Evolutionary conservation across 2,113 vertebrate species (phyloP).

Genomic region (Triplophysa rosa): DNA sequence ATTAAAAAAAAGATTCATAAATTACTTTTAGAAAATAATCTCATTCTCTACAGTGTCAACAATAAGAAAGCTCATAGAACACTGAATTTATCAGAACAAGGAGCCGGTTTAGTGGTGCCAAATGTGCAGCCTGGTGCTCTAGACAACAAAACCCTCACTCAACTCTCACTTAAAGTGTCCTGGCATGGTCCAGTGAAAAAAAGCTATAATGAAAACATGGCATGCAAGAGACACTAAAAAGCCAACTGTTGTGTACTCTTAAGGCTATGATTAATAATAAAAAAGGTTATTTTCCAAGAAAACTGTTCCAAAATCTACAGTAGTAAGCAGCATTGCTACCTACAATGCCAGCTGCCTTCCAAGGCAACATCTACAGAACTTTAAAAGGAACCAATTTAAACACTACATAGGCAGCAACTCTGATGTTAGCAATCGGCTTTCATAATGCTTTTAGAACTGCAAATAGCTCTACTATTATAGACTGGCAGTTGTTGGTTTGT

Average conservation of each 20-base stretch:
- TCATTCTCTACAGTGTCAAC: no score
- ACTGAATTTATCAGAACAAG: slow-evolving; percentile 7
- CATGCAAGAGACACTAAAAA: slow-evolving; percentile 56
- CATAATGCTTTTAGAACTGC: background rate
- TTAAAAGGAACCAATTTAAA: no score
- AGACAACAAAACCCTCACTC: slow-evolving; percentile 29
- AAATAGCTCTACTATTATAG: background rate
- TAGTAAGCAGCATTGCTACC: no score
- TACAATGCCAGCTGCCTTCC: no score
- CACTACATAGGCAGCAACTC: no score
- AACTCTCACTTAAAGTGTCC: slow-evolving; percentile 45
- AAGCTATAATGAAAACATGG: slow-evolving; percentile 60
- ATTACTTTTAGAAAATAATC: no score
- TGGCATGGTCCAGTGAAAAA: slow-evolving; percentile 45
- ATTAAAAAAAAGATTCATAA: no score
- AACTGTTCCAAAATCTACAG: no score
- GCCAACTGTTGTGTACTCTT: slow-evolving; percentile 60
- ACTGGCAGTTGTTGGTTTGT: slow-evolving; percentile 17
- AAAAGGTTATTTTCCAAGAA: no score
- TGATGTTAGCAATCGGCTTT: background rate
- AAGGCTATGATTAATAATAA: background rate
- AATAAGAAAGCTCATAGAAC: no score
- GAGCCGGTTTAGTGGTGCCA: slow-evolving; percentile 25
- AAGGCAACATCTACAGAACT: no score
- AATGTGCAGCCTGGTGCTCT: slow-evolving; percentile 22